These are phyloP conservation scores for Tetramorium simillimum DNA, from an alignment of 1,140 invertebrate genomes.

Conservation along the genomic window DNA sequence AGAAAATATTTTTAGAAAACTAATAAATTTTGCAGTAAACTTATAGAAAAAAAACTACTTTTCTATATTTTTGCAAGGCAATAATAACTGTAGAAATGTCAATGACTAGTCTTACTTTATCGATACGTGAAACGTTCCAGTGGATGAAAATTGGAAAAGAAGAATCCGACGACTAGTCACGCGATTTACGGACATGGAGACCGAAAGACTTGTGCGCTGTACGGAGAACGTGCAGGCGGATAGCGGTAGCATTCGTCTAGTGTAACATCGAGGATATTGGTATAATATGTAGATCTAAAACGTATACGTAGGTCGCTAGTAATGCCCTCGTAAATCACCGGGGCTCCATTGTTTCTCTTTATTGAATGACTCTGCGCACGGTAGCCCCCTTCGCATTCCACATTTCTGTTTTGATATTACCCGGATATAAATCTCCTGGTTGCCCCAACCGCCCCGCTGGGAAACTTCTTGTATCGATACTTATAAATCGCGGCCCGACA, in stretches of 20 bases:
- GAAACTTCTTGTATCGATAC: constrained; percentile 56
- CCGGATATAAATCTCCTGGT: constrained; percentile 55
- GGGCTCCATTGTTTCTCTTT: constrained; percentile 75
- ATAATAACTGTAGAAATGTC: not conserved
- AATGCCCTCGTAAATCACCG: constrained; percentile 77
- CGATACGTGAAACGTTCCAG: not conserved
- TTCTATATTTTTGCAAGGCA: not conserved
- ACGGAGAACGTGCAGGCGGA: constrained; percentile 54
- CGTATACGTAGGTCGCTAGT: constrained; percentile 75
- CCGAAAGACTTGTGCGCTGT: constrained; percentile 6
- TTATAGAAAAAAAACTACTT: not conserved
- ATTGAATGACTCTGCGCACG: constrained; percentile 72
- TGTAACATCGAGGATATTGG: constrained; percentile 72
- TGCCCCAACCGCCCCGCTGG: constrained; percentile 33
- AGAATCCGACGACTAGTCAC: not conserved
- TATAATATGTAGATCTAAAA: constrained; percentile 76
- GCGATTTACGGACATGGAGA: not conserved
- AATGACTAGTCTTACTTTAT: not conserved
- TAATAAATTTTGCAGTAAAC: not conserved
- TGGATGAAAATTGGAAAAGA: constrained; percentile 11
- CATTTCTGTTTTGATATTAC: constrained; percentile 70
- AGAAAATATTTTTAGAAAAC: not conserved
- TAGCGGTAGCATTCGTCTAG: constrained; percentile 66
- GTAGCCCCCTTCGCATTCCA: constrained; percentile 63
- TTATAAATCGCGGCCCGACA: constrained; percentile 46